Conservation (phyloP, 2,888 invertebrate species). For the Stenchaetothrips biformis region DNA sequence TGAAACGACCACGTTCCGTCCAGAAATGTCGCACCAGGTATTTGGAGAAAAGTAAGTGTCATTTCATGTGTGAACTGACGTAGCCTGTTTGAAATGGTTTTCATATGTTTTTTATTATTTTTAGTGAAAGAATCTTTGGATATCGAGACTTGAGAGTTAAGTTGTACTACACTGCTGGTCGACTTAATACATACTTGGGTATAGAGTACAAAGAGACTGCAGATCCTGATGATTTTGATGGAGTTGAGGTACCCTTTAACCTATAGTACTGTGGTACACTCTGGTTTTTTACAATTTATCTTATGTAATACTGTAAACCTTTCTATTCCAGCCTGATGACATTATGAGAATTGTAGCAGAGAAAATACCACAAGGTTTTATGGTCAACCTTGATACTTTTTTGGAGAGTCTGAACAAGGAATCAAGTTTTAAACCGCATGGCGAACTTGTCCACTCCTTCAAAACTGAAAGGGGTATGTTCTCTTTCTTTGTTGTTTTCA, state of each 20-base stretch:
- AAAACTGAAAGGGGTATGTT: conserved; percentile 21
- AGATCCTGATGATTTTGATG: conserved; percentile 46
- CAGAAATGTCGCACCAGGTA: conserved; percentile 89
- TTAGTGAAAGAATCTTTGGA: conserved; percentile 86
- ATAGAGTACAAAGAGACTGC: conserved; percentile 68
- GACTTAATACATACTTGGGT: conserved; percentile 73
- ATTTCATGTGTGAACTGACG: conserved; percentile 30
- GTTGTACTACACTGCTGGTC: conserved; percentile 75
- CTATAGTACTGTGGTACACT: neutral
- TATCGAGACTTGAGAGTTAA: conserved; percentile 76
- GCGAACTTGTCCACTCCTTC: conserved; percentile 62
- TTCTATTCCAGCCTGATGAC: conserved; percentile 59
- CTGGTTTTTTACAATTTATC: conserved; percentile 20
- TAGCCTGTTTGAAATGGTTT: conserved; percentile 13
- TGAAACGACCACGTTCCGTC: conserved; percentile 61
- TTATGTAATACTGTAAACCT: conserved; percentile 29
- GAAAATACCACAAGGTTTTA: conserved; percentile 64
- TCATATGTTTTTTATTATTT: conserved; percentile 40
- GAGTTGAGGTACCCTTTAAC: conserved; percentile 42
- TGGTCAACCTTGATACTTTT: conserved; percentile 69
- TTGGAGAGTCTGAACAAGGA: conserved; percentile 64
- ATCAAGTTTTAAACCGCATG: conserved; percentile 69
- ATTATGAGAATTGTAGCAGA: conserved; percentile 63
- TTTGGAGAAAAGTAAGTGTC: conserved; percentile 68
- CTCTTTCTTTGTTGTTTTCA: neutral